phyloP scores from a whole-genome alignment of 2,888 invertebrate genomes.

The Seladonia tumulorum region DNA sequence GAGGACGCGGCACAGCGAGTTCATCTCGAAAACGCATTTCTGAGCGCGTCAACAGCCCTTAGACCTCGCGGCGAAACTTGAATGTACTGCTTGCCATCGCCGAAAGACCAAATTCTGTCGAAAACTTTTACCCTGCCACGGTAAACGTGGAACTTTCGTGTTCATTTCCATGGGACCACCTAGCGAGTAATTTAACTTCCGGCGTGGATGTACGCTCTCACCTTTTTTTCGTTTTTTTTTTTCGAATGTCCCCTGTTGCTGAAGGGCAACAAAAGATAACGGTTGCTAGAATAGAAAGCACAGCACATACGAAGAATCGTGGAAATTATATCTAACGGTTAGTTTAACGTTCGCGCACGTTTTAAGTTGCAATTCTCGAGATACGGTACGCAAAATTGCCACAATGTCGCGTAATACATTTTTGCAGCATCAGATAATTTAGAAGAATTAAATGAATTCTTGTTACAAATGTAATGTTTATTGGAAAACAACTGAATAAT shows the following conservation, averaged over 20 bases:
- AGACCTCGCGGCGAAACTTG: slow-evolving; percentile 66
- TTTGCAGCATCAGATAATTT: too few relatives aligned
- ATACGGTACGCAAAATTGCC: too few relatives aligned
- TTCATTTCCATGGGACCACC: slow-evolving; percentile 67
- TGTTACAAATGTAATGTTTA: too few relatives aligned
- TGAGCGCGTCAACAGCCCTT: slow-evolving; percentile 61
- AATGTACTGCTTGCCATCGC: slow-evolving; percentile 48
- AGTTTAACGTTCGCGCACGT: too few relatives aligned
- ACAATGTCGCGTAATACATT: too few relatives aligned
- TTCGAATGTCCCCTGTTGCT: not conserved
- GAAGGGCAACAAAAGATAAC: not conserved
- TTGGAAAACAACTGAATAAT: too few relatives aligned
- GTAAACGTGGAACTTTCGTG: slow-evolving; percentile 64
- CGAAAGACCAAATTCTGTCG: slow-evolving; percentile 62
- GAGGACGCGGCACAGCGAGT: slow-evolving; percentile 33
- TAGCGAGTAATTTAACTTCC: slow-evolving; percentile 63
- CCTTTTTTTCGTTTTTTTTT: too few relatives aligned
- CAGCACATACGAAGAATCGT: not conserved
- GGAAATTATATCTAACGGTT: not conserved
- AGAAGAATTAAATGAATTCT: too few relatives aligned
- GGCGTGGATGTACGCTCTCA: not conserved
- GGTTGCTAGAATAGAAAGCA: not conserved
- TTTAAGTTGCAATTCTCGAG: too few relatives aligned
- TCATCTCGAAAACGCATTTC: slow-evolving; percentile 71
- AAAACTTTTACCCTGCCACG: slow-evolving; percentile 60